phyloP scores from a whole-genome alignment of 2,797 vertebrate genomes.

The Serranus cabrilla region DNA sequence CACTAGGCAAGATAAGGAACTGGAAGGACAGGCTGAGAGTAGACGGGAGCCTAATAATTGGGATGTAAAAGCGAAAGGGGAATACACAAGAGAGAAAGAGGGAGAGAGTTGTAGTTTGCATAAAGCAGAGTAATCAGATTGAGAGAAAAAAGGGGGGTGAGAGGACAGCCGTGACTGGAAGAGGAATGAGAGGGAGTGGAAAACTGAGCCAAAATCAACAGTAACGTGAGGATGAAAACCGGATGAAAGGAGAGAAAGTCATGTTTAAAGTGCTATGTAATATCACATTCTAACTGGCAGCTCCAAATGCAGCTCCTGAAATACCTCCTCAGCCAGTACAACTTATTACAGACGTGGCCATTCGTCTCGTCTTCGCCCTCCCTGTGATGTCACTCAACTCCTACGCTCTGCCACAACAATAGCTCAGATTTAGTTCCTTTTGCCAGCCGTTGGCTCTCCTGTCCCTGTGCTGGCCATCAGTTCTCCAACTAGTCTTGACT shows the following conservation, averaged over 20 bases:
- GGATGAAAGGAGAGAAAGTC: conserved; percentile 7
- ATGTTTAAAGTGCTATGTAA: conserved; percentile 17
- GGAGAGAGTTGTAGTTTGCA: conserved; percentile 71
- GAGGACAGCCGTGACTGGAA: conserved; percentile 27
- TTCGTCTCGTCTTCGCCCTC: conserved; percentile 27
- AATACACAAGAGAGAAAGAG: conserved; percentile 58
- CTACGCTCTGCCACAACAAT: conserved; percentile 43
- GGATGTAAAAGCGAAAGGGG: conserved; percentile 67
- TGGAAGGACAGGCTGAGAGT: conserved; percentile 48
- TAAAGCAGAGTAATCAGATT: conserved; percentile 77
- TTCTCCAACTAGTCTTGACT: conserved; percentile 37
- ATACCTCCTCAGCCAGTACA: not conserved
- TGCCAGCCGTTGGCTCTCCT: conserved; percentile 38
- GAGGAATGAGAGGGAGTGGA: conserved; percentile 14
- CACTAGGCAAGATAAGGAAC: conserved; percentile 66
- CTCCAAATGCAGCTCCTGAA: conserved; percentile 35
- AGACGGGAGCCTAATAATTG: conserved; percentile 74
- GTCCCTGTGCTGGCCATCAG: conserved; percentile 37
- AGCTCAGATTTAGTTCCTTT: conserved; percentile 24
- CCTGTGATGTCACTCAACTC: conserved; percentile 49
- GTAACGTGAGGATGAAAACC: not conserved
- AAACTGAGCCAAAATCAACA: conserved; percentile 33
- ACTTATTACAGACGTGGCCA: conserved; percentile 13
- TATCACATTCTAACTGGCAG: conserved; percentile 25
- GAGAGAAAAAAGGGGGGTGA: conserved; percentile 23